Base-by-base conservation (phyloP, 2,888 invertebrate species). In the Anoncus sp. region DNA sequence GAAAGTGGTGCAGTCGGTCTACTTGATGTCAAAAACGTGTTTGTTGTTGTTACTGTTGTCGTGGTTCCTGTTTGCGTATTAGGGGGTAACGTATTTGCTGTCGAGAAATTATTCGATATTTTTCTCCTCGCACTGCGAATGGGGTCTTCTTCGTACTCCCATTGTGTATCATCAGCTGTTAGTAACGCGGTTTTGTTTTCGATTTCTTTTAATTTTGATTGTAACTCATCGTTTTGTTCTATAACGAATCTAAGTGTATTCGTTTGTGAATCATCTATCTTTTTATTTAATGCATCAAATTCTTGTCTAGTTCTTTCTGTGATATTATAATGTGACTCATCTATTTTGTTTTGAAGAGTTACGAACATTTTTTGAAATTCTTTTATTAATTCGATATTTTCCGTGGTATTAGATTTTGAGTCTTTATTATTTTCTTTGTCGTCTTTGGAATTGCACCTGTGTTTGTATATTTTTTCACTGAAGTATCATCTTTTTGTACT, bases 131-230 rank as follows among this genome's bases (percentile, higher is more conserved):
- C 55, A 31, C 35, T 57, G 5, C 35, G 55, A 20, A 57, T 57
- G 0, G 55, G 55, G 14, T 57, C 55, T 18, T 57, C 55, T 3
- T 57, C 55, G 14, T 55, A 55, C 5, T 55, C 55, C 55, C 55
- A 55, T 35, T 57, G 55, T 20, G 55, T 57, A 1, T 57, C 55
- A 14, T 38, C 55, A 1, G 20, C 35, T 4, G 31, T 1, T 12
- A 16, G 31, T 0, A 3, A 12, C 12, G 55, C 14, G 55, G 16
- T 18, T 55, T 55, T 35, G 12, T 35, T 18, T 35, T 55, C 55
- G 0, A 55, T 14, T 4, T 12, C 5, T 5, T 3, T 31, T 57
- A 57, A 35, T 57, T 38, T 57, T 1, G 9, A 1, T 27, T 7
- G 1, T 27, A 27, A n/a, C 7, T 51, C 51, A n/a, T 6, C 2